These are phyloP conservation scores for Drosophila buzzatii DNA, from an alignment of 2,888 invertebrate species.

Conservation along the genomic window DNA sequence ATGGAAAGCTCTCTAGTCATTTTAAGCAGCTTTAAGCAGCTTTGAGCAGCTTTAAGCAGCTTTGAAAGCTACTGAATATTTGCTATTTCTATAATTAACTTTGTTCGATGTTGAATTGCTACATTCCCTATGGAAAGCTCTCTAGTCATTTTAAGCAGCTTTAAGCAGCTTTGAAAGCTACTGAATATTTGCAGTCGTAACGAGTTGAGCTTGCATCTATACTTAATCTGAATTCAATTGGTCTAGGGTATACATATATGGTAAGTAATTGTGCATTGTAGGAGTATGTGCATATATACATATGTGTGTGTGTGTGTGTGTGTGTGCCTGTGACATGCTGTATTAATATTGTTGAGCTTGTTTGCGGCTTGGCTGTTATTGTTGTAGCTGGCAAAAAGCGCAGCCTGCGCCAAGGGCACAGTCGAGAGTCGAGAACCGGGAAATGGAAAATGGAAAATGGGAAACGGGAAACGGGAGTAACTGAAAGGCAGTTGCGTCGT, in stretches of 20 bases:
- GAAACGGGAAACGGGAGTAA: neutral
- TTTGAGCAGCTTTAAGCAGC: no score
- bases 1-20: no score
- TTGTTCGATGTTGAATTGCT: neutral
- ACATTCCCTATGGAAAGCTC: neutral
- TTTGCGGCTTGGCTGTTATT: slow-evolving; percentile 25
- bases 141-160: neutral
- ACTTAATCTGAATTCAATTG: neutral
- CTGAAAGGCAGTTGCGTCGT: neutral
- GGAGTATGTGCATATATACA: neutral
- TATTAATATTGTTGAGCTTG: slow-evolving; percentile 45
- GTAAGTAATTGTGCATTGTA: slow-evolving; percentile 1
- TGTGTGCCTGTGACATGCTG: slow-evolving; percentile 22
- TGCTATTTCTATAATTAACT: no score
- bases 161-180: neutral
- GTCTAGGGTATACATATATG: neutral
- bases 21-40: no score
- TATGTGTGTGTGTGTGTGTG: slow-evolving; percentile 5
- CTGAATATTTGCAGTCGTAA: neutral
- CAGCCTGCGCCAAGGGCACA: slow-evolving; percentile 18
- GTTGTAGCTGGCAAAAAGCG: slow-evolving; percentile 25
- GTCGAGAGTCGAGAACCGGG: neutral
- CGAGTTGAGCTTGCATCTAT: neutral
- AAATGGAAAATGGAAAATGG: neutral
- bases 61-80: no score